phyloP scores from a whole-genome alignment of 1,140 invertebrate genomes.

The Diploscapter pachys region DNA sequence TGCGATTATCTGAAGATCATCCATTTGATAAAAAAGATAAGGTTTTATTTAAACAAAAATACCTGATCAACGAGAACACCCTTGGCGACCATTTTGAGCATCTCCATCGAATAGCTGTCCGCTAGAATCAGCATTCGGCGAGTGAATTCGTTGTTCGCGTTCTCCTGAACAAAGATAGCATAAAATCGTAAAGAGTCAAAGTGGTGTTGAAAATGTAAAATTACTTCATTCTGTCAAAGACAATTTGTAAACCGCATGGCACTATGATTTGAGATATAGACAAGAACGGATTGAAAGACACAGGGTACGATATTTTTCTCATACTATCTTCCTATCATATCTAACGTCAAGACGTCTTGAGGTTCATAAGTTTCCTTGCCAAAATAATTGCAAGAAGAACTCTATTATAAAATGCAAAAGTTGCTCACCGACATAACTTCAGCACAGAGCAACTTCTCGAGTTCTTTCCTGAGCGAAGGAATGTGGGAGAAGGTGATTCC shows the following conservation, averaged over 20 bases:
- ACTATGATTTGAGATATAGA: background rate
- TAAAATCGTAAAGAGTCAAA: background rate
- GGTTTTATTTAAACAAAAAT: too few species aligned
- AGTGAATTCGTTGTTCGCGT: constrained; percentile 14
- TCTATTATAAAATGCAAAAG: background rate
- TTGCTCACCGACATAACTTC: constrained; percentile 23
- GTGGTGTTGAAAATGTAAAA: background rate
- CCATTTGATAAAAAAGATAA: too few species aligned
- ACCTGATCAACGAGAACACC: constrained; percentile 26
- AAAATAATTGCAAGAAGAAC: background rate
- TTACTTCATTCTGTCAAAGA: background rate
- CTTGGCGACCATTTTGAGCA: constrained; percentile 25
- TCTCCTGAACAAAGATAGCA: constrained; percentile 14
- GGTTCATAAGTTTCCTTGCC: too few species aligned
- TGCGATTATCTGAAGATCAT: constrained; percentile 6
- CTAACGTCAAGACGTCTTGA: too few species aligned
- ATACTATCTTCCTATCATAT: too few species aligned
- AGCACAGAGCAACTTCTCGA: constrained; percentile 33
- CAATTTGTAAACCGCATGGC: background rate
- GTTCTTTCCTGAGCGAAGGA: constrained; percentile 31
- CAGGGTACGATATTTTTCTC: background rate
- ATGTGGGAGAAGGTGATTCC: constrained; percentile 28
- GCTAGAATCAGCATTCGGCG: constrained; percentile 21
- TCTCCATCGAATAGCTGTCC: constrained; percentile 25
- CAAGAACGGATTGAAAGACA: background rate